These are phyloP conservation scores for Peromyscus attwateri DNA, from an alignment of 2,797 vertebrate genomes.

Conservation along the genomic window DNA sequence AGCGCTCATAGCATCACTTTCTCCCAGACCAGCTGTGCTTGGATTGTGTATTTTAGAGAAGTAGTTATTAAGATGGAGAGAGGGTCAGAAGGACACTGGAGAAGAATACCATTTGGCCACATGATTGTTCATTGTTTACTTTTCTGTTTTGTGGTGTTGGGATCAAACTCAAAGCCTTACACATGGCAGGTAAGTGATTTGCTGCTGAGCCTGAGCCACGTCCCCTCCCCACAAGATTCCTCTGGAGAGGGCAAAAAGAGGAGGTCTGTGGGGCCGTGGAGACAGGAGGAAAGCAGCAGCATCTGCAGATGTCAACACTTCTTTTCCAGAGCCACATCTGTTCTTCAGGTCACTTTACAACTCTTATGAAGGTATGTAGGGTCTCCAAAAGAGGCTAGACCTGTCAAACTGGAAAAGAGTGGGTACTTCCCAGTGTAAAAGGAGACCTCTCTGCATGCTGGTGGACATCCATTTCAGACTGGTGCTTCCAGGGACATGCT, in stretches of 20 bases:
- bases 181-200: not conserved
- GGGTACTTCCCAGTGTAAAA: not conserved
- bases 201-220: not conserved
- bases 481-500: not conserved
- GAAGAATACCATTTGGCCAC: not conserved
- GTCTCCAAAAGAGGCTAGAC: not conserved
- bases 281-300: not conserved
- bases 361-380: not conserved
- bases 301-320: not conserved
- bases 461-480: not conserved
- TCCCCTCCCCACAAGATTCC: not conserved
- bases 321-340: not conserved
- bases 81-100: not conserved
- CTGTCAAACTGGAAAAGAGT: not conserved
- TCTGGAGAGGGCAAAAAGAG: not conserved
- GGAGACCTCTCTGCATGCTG: not conserved
- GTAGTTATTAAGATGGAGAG: not conserved
- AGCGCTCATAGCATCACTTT: not conserved
- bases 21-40: not conserved
- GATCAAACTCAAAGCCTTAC: not conserved
- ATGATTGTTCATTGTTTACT: not conserved
- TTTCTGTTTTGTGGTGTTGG: not conserved
- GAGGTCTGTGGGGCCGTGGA: not conserved
- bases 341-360: not conserved
- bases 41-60: not conserved